Base-by-base conservation (phyloP, 2,113 vertebrate species). In the Capra hircus region DNA sequence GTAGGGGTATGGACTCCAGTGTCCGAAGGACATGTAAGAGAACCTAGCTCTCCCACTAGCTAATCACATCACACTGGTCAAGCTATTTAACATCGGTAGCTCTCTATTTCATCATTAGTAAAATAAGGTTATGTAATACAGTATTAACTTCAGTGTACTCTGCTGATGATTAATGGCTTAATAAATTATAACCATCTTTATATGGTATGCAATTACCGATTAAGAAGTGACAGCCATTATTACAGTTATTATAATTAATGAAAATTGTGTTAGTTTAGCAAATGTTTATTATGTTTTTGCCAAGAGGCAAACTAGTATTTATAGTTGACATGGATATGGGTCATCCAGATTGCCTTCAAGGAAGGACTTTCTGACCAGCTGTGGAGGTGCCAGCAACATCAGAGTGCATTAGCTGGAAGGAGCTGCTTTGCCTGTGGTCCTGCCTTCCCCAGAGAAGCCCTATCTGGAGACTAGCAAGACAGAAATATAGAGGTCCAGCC, bases 221-320 rank as follows among this genome's bases (percentile, higher is more conserved):
- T 83, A 91, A 88, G 36, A 85, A 91, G 21, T 95, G 89, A 93
- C 28, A 81, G 30, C 13, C 62, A 89, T 86, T 88, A 97, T 85
- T 88, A 74, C 36, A 80, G 60, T 64, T 93, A 92, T 82, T 93
- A 67, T 52, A 84, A 95, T 88, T 96, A 97, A 95, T 80, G 94
- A 84, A 91, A 62, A 90, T 30, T 71, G 9, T 95, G 57, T 84
- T 94, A 94, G 62, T 62, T 93, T 97, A 96, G 59, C 16, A 85
- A 90, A 88, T 90, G 62, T 55, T 88, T 82, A 89, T 91, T 94
- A 43, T 84, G 43, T 57, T 82, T 93, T 21, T 84, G 52, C 86
- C 12, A 33, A 88, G 33, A 93, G 21, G n/a, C 36, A 64, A 67
- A 95, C 43, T 92, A 25, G 59, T 50, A 59, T 33, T 45, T 52